Evolutionary conservation across 2,888 invertebrate species (phyloP), one percentile per base, ranked within the genome.

Genomic region (Eremobia ochroleuca): DNA sequence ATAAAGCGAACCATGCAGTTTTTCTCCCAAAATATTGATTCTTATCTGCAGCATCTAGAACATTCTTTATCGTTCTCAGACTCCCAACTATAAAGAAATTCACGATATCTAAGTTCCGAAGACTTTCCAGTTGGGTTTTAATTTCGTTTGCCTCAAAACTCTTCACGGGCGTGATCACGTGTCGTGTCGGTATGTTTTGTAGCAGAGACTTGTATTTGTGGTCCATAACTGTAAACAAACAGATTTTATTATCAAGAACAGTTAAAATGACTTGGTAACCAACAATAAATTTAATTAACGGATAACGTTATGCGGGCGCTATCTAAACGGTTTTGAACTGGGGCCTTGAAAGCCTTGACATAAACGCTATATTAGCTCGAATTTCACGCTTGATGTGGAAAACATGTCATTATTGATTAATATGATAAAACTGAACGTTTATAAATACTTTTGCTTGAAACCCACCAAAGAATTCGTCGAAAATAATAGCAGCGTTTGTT

Each of bases 161-260:
- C 86, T 97, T 97, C 0, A 97, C 96, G 13, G 97, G 97, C 6
- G 98, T 98, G 82, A 99, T 99, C 1, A 99, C 98, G 94, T 99
- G 99, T 18, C 99, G 97, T 0, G 99, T 98, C 11, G 99, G 98
- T 76, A 99, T 98, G 92, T 99, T 99, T 94, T 99, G 98, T 58
- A 99, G 96, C 15, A 99, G 95, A 18, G 99, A 98, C 94, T 99
- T 99, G 94, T 99, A 99, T 94, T 99, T 99, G 96, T 99, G 99
- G 91, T 99, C 99, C 98, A 99, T 98, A 21, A 98, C 98, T 98
- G 95, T 81, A 94, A 96, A 89, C 83, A 83, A 87, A 83, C 65
- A 85, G 77, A 81, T 81, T 81, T 80, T 81, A 83, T 89, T 85
- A 87, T 83, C 85, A 79, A 59, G 68, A 81, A 80, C 79, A 59